phyloP scores from a whole-genome alignment of 2,113 vertebrate genomes.

The Phocoena sinus region DNA sequence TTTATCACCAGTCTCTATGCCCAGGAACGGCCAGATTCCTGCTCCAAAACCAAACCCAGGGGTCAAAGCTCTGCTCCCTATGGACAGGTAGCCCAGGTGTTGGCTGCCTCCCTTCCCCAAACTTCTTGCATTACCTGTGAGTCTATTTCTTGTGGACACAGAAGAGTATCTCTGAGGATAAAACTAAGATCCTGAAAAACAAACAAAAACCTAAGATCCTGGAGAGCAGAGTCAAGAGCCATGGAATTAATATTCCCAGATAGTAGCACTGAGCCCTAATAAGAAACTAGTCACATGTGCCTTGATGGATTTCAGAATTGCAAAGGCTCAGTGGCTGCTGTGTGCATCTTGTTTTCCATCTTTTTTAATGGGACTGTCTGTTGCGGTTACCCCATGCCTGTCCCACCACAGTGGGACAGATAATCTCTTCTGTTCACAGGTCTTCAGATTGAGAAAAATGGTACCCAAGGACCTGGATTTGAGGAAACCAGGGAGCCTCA shows the following conservation, averaged over 20 bases:
- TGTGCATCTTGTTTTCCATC: not conserved
- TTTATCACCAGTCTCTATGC: not conserved
- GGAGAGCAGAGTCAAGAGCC: not conserved
- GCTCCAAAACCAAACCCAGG: not conserved
- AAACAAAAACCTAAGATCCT: not conserved
- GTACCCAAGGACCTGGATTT: not conserved
- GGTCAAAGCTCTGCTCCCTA: not conserved
- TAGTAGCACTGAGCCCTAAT: not conserved
- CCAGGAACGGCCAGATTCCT: not conserved
- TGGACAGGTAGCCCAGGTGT: not conserved
- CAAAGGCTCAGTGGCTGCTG: no score
- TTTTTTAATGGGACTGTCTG: not conserved
- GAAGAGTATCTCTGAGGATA: not conserved
- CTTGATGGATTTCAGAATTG: not conserved
- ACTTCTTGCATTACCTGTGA: not conserved
- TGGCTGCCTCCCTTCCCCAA: not conserved
- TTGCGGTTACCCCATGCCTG: not conserved
- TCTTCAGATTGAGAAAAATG: not conserved
- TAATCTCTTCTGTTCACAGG: not conserved
- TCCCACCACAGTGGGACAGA: no score
- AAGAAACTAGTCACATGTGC: not conserved
- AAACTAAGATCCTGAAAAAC: not conserved
- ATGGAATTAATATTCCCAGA: not conserved
- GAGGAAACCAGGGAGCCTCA: not conserved
- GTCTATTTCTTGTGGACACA: not conserved